Base-by-base conservation (phyloP, 1,140 invertebrate species). In the Neotoxoptera formosana region DNA sequence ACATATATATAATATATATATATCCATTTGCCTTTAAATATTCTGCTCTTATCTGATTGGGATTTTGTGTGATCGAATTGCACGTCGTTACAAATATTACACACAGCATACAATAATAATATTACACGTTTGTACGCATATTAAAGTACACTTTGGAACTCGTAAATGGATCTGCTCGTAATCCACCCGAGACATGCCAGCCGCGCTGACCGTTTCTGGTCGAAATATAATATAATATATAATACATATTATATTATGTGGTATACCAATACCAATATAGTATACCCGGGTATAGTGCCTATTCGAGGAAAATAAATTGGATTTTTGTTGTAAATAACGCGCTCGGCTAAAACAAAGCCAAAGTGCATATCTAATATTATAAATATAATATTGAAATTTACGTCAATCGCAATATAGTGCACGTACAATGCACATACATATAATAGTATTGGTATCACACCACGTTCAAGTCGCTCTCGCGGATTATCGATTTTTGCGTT, bases 291-390 rank as follows among this genome's bases (percentile, higher is more conserved):
- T 45, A n/a, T n/a, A 41, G 41, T 47, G 30, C 14, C 25, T 86
- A 86, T 86, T 45, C 11, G 45, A n/a, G 23, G 14, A 89, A 89
- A 48, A 89, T 89, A 89, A 89, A 89, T 89, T 89, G 20, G n/a
- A 89, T 53, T 89, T 89, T 53, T 53, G 48, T 89, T 36, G 34
- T 89, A 53, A 53, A 89, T 53, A 53, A 88, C 17, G 86, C 1
- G 30, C 11, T 14, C 1, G 14, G 47, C 30, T 34, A 48, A 51
- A 88, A 51, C 30, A 88, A 88, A 88, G n/a, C 34, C 21, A 83
- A 25, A 48, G 25, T 41, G 83, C 36, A 45, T 45, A 45, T 9
- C 14, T 11, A 20, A 84, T 84, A 84, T 81, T 34, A 36, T 36
- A 47, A 30, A 25, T 30, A 86, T 86, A 30, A 89, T 53, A 53